Base-by-base conservation (phyloP, 2,888 invertebrate species). In the Xestobium rufovillosum region DNA sequence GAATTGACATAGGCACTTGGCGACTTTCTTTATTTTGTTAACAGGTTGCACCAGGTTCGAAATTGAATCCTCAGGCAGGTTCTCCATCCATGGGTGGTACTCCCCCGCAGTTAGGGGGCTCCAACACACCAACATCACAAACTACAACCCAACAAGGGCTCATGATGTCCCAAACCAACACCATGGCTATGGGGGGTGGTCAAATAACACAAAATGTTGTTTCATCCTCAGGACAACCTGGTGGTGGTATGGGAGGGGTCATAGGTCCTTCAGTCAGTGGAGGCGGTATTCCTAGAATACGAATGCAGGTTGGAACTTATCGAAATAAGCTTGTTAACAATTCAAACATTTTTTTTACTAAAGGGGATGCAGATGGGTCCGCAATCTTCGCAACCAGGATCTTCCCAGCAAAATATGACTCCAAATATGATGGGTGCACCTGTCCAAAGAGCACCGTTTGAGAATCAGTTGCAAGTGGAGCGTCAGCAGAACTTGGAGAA, bases 401-500 rank as follows among this genome's bases (percentile, higher is more conserved):
- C 35, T 11, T 48, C 45, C 34, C 31, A 44, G 9, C 38, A 37
- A 4, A 41, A 36, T 16, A 50, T 49, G 48, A 35, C 44, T 1
- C 42, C 48, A 4, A 50, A 48, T 28, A 55, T 61, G 59, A 57
- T 59, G 56, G 59, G 58, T 3, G 52, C 50, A 13, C 57, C 52
- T n/a, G 53, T 52, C 4, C 60, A 58, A 36, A 42, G 58, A 27
- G 58, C 57, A 0, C 60, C 61, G 2, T 57, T 61, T 35, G 62
- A 63, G 44, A 71, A 79, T 52, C 78, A 79, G 9, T 60, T 83
- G 2, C 83, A 83, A 56, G 77, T 78, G 3, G 83, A 84, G 10
- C 65, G 86, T 1, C 83, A 84, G 51, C 83, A 84, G 57, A 87
- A 86, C 67, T 61, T 86, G 38, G 74, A 83, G 56, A 83, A 83